A percentile compares a stretch with the other conserved stretches of the same genome.
phyloP scores from a whole-genome alignment of 2,797 vertebrate species.

The Acanthis flammea region DNA sequence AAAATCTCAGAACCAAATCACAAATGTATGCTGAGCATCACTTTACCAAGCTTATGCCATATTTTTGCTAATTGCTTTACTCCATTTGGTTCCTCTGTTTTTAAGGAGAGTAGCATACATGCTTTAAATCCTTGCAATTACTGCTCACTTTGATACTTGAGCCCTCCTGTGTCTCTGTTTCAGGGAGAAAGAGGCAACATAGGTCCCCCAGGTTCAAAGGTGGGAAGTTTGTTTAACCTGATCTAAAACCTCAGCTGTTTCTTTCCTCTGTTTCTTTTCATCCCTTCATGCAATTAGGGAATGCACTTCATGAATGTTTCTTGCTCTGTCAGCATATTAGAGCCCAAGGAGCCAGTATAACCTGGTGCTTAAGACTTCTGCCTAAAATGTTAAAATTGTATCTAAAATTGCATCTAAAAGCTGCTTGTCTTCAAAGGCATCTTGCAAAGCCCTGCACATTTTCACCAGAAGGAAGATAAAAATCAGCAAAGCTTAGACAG shows the following conservation, averaged over 20 bases:
- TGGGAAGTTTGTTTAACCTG: neutral
- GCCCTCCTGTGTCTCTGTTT: neutral
- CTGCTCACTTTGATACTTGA: neutral
- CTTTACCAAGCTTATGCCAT: neutral
- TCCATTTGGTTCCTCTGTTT: neutral
- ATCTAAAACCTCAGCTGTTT: neutral
- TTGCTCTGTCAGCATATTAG: neutral
- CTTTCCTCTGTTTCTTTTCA: neutral
- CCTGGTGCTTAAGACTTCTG: neutral
- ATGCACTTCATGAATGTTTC: neutral
- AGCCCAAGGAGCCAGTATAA: neutral
- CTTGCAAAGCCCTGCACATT: neutral
- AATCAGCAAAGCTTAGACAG: neutral
- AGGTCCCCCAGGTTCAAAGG: conserved; percentile 76
- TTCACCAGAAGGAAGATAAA: neutral
- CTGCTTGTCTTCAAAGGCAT: fast-evolving
- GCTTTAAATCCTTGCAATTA: neutral
- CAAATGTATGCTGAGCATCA: neutral
- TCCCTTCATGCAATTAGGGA: neutral
- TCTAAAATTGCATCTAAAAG: neutral
- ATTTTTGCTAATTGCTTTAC: neutral
- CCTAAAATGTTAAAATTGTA: neutral
- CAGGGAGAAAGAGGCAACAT: conserved; percentile 76
- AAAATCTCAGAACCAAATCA: neutral
- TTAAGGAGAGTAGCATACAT: neutral